Evolutionary conservation across 2,888 invertebrate genomes (phyloP), one percentile per base, ranked within the genome.

Genomic region (Keiferia lycopersicella): DNA sequence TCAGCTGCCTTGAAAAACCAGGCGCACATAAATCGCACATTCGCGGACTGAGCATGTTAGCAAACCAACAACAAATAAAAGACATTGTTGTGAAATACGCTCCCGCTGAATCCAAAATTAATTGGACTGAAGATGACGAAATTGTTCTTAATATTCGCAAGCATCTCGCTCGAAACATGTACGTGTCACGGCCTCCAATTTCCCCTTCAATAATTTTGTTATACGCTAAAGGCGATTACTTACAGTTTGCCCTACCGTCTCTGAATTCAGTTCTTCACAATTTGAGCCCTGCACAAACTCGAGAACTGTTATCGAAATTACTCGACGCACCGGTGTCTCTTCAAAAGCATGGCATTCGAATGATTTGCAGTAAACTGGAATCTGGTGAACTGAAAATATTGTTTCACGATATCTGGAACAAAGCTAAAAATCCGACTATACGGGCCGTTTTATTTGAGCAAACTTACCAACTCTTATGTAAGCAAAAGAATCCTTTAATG

Each of bases 181-280:
- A 84, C 66, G 65, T 80, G 16, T 79, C 84, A 41, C 80, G 89
- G 67, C 88, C 87, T 2, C 73, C 80, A 6, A 69, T 76, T 3
- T 67, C 79, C 10, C 70, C 84, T 39, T 77, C 82, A 3, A 65
- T 73, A 6, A 73, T 86, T 1, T 68, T 89, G 38, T 72, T 66
- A 61, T 90, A 82, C 66, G 85, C 87, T 6, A 83, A 81, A 73
- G 86, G 86, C 30, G 87, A 90, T 69, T 89, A 87, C 65, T 75
- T 88, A 50, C 86, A 87, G 67, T 84, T 74, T 65, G 74, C 77
- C 10, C 73, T 88, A 11, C 82, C 84, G 1, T 86, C 89, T 18
- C 71, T 89, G 10, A 78, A 73, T 64, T 74, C 88, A 6, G 68
- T 87, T 34, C 71, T 84, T 16, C 71, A 78, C 45, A 82, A 86